Percentiles rank a stretch among this genome's conserved stretches.
These are phyloP conservation scores for Tamandua tetradactyla DNA, from an alignment of 2,797 vertebrate genomes.

Conservation along the genomic window DNA sequence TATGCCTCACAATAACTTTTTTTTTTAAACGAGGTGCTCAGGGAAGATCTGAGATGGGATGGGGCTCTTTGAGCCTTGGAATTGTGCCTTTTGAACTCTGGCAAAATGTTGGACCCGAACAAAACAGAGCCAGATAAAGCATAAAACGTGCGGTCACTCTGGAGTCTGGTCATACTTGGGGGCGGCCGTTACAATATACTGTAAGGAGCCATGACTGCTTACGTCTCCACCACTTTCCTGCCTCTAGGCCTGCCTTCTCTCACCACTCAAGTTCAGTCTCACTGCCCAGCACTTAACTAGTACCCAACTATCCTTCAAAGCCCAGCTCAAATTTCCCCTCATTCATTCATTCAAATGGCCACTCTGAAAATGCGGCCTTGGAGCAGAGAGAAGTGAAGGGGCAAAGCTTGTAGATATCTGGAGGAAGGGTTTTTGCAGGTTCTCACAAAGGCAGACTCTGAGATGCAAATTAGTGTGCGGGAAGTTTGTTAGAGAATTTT, in stretches of 20 bases:
- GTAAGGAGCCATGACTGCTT: no score
- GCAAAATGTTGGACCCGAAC: neutral
- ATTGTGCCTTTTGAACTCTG: neutral
- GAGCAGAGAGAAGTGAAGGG: no score
- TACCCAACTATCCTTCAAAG: rapidly evolving
- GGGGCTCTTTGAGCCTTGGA: no score
- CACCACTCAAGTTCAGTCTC: neutral
- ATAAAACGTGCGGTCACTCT: neutral
- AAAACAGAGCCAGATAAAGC: neutral
- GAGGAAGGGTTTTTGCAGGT: neutral
- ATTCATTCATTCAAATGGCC: neutral
- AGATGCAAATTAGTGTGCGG: rapidly evolving
- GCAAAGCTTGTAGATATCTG: neutral
- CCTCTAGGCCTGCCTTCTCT: neutral
- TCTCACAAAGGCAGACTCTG: neutral
- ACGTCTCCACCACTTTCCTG: neutral
- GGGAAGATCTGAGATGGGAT: neutral
- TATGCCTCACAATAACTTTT: no score
- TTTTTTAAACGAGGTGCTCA: no score
- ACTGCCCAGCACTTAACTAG: rapidly evolving
- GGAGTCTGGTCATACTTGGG: neutral
- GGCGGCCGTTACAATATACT: neutral
- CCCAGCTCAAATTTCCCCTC: neutral
- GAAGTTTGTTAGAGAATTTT: rapidly evolving
- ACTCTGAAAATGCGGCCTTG: rapidly evolving